Conservation (phyloP, 2,888 invertebrate species). For the Selenia dentaria region DNA sequence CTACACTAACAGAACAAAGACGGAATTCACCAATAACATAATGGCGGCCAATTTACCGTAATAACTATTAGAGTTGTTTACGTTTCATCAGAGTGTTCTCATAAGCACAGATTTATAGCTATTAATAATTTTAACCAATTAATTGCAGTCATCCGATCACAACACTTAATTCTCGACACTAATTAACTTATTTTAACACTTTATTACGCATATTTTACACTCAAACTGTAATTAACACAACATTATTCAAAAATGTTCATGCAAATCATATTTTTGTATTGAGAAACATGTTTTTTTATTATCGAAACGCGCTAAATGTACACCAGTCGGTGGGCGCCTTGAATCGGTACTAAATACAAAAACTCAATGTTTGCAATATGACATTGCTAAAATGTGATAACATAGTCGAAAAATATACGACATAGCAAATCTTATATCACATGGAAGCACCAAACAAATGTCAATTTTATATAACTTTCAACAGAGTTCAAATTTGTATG, state of each 20-base stretch:
- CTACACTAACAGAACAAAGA: not conserved
- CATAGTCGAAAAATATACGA: conserved; percentile 51
- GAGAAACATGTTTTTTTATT: conserved; percentile 8
- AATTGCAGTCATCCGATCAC: not conserved
- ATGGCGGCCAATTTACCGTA: not conserved
- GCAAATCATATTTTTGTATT: not conserved
- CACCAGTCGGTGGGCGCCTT: conserved; percentile 31
- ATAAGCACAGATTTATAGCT: not conserved
- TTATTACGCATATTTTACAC: not conserved
- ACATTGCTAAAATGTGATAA: conserved; percentile 79
- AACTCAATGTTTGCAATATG: conserved; percentile 68
- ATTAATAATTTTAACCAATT: conserved; percentile 1
- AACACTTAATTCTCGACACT: conserved; percentile 3
- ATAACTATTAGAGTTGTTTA: not conserved
- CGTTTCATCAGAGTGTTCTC: not conserved
- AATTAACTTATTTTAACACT: not conserved
- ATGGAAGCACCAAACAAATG: conserved; percentile 32
- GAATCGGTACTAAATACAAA: conserved; percentile 51
- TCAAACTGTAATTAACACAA: not conserved
- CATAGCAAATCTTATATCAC: conserved; percentile 25
- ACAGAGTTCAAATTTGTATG: conserved; percentile 37
- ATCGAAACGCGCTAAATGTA: conserved; percentile 2
- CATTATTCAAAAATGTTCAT: no score
- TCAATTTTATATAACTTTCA: conserved; percentile 17
- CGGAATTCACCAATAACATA: not conserved